Evolutionary conservation across 2,113 vertebrate species (phyloP), one percentile per base, ranked within the genome.

Genomic region (Eleginops maclovinus): DNA sequence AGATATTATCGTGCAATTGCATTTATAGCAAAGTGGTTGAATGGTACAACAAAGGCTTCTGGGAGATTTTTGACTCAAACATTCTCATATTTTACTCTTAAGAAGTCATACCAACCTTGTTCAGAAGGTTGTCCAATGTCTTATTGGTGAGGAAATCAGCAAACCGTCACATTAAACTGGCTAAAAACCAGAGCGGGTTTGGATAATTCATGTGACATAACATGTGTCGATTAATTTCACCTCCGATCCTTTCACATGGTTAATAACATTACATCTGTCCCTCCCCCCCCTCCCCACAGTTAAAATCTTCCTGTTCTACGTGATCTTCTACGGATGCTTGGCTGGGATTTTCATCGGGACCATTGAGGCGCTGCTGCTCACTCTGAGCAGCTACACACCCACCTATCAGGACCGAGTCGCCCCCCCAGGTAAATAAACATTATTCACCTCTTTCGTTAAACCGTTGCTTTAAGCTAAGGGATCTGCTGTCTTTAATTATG

Each of bases 351-450:
- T 99, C 90, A 94, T 99, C 2, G 98, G 98, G 86, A 99, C 98
- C 94, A 99, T 99, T 89, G 97, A 99, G 84, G 98, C 97, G 22
- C 86, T 99, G 95, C 93, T 99, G 90, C 93, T 99, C n/a, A 99
- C 98, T 8, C 84, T 99, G 87, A 97, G 95, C 24, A 94, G 96
- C 73, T 96, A 96, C 89, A 96, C 96, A 86, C 98, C 98, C 84
- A 99, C 97, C 51, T 98, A 99, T 86, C 98, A 99, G 94, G 98
- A 99, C 94, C 95, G 98, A 77, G 97, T 99, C 55, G 98, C 97
- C 74, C 98, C 98, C 14, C 98, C 98, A 97, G 98, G 98, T 99
- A 97, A 95, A 61, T 7, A 19, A 1, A 47, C 9, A 15, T 2
- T 2, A 6, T 28, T 36, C 61, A 13, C 4, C 21, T 0, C 36